A percentile compares a stretch with the other conserved stretches of the same genome.
Evolutionary conservation across 2,888 invertebrate genomes (phyloP).

Genomic region (Dugesia japonica): DNA sequence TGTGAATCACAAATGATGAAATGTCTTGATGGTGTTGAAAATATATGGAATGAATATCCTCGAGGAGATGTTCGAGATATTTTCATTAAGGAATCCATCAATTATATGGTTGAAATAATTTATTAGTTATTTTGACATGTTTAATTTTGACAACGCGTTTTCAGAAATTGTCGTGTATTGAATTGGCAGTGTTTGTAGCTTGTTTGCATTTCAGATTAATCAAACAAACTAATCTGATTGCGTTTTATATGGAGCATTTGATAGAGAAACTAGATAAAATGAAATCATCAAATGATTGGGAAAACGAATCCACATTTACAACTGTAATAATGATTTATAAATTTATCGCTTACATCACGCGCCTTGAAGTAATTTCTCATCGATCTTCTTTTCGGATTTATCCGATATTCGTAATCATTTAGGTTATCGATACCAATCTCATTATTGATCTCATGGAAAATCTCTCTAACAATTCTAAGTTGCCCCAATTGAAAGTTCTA

Average conservation of each 20-base stretch:
- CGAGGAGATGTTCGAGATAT: neutral
- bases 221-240: neutral
- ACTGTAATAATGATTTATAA: neutral
- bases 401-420: neutral
- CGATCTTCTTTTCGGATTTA: neutral
- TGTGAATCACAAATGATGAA: neutral
- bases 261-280: neutral
- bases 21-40: neutral
- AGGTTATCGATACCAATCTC: constrained; percentile 1
- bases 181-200: neutral
- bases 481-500: neutral
- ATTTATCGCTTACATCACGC: neutral
- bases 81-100: neutral
- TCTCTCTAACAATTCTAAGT: neutral
- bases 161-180: neutral
- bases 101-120: constrained; percentile 20
- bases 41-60: neutral
- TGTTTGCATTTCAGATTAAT: neutral
- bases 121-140: too few species aligned
- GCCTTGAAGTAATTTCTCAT: neutral
- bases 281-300: neutral
- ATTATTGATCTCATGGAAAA: neutral
- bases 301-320: neutral
- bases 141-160: too few species aligned
- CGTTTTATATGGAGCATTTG: neutral